phyloP scores from a whole-genome alignment of 2,797 vertebrate species.

The Gobionotothen gibberifrons region DNA sequence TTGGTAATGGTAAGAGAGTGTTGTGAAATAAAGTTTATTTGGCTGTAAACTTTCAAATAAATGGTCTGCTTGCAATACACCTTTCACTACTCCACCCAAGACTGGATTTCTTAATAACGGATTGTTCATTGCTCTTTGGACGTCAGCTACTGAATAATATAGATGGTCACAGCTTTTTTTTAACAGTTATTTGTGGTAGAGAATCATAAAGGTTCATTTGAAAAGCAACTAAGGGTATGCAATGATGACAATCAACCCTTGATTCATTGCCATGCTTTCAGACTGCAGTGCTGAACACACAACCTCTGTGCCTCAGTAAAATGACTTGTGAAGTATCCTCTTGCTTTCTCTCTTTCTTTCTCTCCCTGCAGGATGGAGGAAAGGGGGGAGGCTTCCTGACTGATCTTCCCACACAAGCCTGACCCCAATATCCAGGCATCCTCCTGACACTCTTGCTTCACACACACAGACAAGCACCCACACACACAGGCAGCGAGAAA shows the following conservation, averaged over 20 bases:
- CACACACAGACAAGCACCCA: constrained; percentile 31
- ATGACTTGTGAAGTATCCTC: constrained; percentile 61
- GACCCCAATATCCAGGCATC: constrained; percentile 78
- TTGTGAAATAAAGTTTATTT: constrained; percentile 62
- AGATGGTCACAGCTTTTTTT: constrained; percentile 22
- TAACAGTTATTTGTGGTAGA: neutral
- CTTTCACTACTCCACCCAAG: constrained; percentile 14
- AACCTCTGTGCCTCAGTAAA: constrained; percentile 52
- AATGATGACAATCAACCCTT: constrained; percentile 23
- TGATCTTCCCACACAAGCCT: constrained; percentile 75
- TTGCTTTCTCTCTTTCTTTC: constrained; percentile 65
- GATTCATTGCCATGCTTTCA: constrained; percentile 44
- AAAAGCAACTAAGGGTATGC: constrained; percentile 18
- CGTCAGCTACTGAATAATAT: neutral
- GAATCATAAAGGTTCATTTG: constrained; percentile 1
- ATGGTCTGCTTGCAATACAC: constrained; percentile 33
- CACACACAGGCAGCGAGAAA: constrained; percentile 31
- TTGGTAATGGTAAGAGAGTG: neutral
- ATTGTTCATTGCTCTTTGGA: constrained; percentile 1
- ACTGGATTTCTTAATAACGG: constrained; percentile 17
- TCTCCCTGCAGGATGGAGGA: constrained; percentile 71
- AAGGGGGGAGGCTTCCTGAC: constrained; percentile 72
- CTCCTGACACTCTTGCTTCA: constrained; percentile 71
- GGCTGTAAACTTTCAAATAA: constrained; percentile 55
- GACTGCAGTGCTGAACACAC: constrained; percentile 40